Conservation (phyloP, 1,140 invertebrate species). For the Anastatus disparis region DNA sequence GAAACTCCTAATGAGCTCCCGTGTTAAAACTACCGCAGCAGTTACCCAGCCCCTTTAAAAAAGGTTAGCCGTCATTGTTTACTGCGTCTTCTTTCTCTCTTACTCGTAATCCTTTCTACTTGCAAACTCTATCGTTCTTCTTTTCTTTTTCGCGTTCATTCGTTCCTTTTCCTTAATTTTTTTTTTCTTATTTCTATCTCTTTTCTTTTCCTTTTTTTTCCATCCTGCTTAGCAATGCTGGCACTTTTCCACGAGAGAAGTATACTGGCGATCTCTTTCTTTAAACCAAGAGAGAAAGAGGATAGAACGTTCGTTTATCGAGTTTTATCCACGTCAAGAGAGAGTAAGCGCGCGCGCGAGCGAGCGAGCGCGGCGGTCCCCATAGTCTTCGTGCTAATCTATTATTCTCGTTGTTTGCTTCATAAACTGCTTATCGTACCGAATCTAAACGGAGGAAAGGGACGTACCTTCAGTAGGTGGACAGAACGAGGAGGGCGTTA, state of each 20-base stretch:
- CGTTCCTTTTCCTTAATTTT: background rate
- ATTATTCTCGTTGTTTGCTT: slow-evolving; percentile 60
- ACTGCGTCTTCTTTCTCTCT: slow-evolving; percentile 45
- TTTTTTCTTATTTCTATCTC: background rate
- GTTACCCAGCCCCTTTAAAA: slow-evolving; percentile 50
- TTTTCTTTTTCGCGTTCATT: background rate
- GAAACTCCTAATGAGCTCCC: slow-evolving; percentile 62
- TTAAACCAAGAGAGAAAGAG: no score
- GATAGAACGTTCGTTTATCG: slow-evolving; percentile 36
- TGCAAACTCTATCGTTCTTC: slow-evolving; percentile 15
- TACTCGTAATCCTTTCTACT: background rate
- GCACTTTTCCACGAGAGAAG: slow-evolving; percentile 1
- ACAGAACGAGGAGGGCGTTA: slow-evolving; percentile 58
- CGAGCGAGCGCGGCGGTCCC: no score
- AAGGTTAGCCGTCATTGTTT: slow-evolving; percentile 58
- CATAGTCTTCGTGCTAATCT: slow-evolving; percentile 58
- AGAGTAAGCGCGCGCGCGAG: no score
- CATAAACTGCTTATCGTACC: slow-evolving; percentile 63
- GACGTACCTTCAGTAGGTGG: slow-evolving; percentile 52
- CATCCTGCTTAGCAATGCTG: no score
- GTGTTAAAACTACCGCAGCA: slow-evolving; percentile 53
- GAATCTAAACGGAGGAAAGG: slow-evolving; percentile 53
- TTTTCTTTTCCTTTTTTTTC: no score
- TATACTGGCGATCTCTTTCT: slow-evolving; percentile 11
- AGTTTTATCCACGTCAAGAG: slow-evolving; percentile 36